These are phyloP conservation scores for Sternotherus odoratus DNA, from an alignment of 2,797 vertebrate genomes.

Conservation along the genomic window DNA sequence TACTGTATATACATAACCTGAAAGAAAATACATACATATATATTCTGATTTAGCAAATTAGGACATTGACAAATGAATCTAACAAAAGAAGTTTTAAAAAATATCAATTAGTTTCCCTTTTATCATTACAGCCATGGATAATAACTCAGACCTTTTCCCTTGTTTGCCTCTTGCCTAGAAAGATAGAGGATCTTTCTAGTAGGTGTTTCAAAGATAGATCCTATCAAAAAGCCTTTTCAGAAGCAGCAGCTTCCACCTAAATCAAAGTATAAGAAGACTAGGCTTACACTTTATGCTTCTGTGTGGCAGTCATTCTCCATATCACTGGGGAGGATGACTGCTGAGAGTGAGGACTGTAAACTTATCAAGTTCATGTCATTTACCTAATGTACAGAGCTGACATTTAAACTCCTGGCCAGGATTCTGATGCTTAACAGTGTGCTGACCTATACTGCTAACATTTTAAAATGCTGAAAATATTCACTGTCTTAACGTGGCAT, in stretches of 20 bases:
- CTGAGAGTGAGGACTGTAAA: conserved; percentile 45
- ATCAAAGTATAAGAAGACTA: conserved; percentile 31
- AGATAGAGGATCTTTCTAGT: not conserved
- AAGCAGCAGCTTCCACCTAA: conserved; percentile 4
- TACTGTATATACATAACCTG: not conserved
- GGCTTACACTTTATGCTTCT: conserved; percentile 13
- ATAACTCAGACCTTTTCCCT: not conserved
- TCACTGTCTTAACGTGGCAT: not conserved
- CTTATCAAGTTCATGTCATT: conserved; percentile 9
- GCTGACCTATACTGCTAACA: not conserved
- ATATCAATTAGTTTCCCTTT: not conserved
- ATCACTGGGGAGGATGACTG: conserved; percentile 10
- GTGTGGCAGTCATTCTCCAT: not conserved
- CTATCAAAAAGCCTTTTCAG: conserved; percentile 17
- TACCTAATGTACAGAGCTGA: not conserved
- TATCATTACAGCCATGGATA: rapidly evolving
- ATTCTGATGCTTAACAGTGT: not conserved
- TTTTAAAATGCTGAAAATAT: conserved; percentile 17
- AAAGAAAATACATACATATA: not conserved
- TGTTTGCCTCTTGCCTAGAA: not conserved
- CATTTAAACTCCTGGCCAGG: not conserved
- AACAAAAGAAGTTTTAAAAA: not conserved
- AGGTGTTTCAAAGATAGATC: not conserved
- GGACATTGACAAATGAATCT: not conserved
- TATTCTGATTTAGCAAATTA: not conserved